Evolutionary conservation across 2,797 vertebrate species (phyloP).

Genomic region (Acanthurus tractus): DNA sequence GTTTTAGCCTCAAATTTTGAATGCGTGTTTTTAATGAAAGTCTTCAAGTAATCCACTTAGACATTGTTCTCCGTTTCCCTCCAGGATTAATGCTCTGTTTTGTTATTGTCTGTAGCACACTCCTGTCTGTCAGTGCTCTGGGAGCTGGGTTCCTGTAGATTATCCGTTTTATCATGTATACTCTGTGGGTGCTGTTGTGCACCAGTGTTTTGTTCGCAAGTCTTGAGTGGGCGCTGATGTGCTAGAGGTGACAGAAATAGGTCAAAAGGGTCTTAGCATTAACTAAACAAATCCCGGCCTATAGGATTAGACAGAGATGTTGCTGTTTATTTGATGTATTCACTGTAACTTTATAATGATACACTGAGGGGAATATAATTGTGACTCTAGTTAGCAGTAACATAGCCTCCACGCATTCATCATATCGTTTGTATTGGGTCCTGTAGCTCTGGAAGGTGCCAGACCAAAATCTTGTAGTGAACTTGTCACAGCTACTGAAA

Average conservation of each 20-base stretch:
- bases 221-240: conserved; percentile 85
- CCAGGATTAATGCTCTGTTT: conserved; percentile 58
- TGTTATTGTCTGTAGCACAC: conserved; percentile 61
- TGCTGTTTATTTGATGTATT: conserved; percentile 89
- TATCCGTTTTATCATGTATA: conserved; percentile 64
- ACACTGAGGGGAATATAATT: conserved; percentile 50
- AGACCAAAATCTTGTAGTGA: conserved; percentile 43
- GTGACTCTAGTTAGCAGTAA: conserved; percentile 43
- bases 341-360: conserved; percentile 85
- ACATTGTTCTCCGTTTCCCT: conserved; percentile 62
- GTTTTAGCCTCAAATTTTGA: conserved; percentile 30
- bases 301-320: conserved; percentile 91
- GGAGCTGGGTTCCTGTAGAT: conserved; percentile 60
- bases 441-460: conserved; percentile 34
- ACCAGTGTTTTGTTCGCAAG: conserved; percentile 75
- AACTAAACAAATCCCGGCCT: conserved; percentile 93
- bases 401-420: conserved; percentile 22
- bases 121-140: conserved; percentile 40
- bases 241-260: conserved; percentile 91
- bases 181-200: conserved; percentile 66
- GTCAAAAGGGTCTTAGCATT: conserved; percentile 95
- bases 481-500: conserved; percentile 14
- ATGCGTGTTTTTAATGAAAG: conserved; percentile 48
- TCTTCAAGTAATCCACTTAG: conserved; percentile 64
- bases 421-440: conserved; percentile 32